Percentiles rank a stretch among this genome's conserved stretches.
Conservation (phyloP, 53 echinoderm and acorn worm genomes). For the Echinarachnius parma region DNA sequence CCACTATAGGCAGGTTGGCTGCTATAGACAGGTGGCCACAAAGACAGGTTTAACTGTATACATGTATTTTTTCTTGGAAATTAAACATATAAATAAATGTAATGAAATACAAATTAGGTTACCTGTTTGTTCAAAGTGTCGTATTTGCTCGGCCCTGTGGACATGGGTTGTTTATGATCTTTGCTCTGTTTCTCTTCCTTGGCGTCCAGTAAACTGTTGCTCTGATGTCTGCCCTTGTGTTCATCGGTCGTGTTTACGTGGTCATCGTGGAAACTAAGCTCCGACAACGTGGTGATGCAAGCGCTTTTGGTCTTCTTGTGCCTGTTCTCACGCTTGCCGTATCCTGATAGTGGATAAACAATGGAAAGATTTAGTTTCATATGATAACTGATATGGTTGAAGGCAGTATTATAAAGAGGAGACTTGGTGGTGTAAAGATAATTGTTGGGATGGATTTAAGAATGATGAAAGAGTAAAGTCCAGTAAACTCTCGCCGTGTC, state of each 20-base stretch:
- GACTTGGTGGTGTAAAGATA: too few species aligned
- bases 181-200: not conserved
- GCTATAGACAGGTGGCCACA: not conserved
- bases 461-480: too few species aligned
- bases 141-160: conserved; percentile 9
- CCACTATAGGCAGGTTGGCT: not conserved
- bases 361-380: too few species aligned
- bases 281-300: conserved; percentile 2
- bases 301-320: conserved; percentile 13
- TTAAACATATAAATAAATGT: not conserved
- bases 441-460: too few species aligned
- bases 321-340: conserved; percentile 8
- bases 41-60: not conserved
- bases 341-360: too few species aligned
- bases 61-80: not conserved
- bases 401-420: too few species aligned
- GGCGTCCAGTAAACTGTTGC: too few species aligned
- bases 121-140: conserved; percentile 31
- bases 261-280: not conserved
- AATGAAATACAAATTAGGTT: not conserved
- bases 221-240: not conserved
- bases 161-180: not conserved
- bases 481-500: too few species aligned
- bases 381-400: too few species aligned
- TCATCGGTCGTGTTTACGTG: not conserved